phyloP scores from a whole-genome alignment of 2,113 vertebrate species.

The Corythoichthys haematopterus region DNA sequence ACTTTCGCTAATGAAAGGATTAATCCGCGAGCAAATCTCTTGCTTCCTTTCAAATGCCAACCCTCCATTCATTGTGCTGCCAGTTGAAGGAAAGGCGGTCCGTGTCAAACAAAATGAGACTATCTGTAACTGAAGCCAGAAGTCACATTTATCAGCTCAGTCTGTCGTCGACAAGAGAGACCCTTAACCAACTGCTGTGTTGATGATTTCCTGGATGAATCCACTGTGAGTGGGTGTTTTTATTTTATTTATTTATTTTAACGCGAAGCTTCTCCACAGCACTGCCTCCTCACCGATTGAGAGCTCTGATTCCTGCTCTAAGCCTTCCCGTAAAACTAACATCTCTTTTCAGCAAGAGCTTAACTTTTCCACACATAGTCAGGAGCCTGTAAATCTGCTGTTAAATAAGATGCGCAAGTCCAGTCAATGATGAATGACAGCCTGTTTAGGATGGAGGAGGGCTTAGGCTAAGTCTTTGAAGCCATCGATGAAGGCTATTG shows the following conservation, averaged over 20 bases:
- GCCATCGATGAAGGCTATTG: conserved; percentile 62
- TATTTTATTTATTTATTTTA: neutral
- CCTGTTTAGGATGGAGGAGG: conserved; percentile 37
- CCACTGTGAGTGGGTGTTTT: conserved; percentile 52
- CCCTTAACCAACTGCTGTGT: conserved; percentile 66
- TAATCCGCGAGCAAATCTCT: conserved; percentile 75
- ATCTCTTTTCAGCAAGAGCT: conserved; percentile 17
- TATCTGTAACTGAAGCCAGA: conserved; percentile 69
- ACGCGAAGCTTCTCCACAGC: conserved; percentile 25
- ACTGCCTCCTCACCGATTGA: conserved; percentile 15
- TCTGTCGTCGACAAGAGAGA: conserved; percentile 67
- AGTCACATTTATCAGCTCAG: conserved; percentile 64
- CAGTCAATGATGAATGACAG: conserved; percentile 57
- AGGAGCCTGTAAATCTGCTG: conserved; percentile 43
- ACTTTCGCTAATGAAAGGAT: conserved; percentile 78
- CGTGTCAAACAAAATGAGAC: conserved; percentile 60
- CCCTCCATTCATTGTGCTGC: conserved; percentile 66
- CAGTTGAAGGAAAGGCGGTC: conserved; percentile 63
- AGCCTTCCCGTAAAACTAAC: conserved; percentile 30
- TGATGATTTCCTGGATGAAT: conserved; percentile 49
- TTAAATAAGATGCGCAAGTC: conserved; percentile 43
- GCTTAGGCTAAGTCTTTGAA: conserved; percentile 51
- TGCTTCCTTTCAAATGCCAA: conserved; percentile 71
- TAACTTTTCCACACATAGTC: conserved; percentile 29
- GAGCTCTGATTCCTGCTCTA: conserved; percentile 13